phyloP scores from a whole-genome alignment of 2,797 vertebrate species.

The Melanotaenia parkinsoni region DNA sequence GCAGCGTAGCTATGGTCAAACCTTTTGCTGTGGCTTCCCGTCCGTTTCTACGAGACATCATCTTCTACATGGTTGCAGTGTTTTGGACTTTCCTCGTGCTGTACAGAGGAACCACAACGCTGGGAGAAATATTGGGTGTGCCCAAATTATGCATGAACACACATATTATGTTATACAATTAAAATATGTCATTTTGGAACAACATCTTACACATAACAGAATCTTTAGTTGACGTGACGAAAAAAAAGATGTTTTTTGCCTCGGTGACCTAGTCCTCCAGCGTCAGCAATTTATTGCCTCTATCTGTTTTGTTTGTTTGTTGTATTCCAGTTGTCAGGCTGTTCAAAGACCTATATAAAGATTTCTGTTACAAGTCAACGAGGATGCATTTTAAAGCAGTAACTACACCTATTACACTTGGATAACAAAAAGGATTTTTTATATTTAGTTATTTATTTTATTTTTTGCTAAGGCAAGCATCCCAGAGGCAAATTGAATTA shows the following conservation, averaged over 20 bases:
- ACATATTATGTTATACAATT: background rate
- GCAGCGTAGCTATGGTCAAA: conserved; percentile 89
- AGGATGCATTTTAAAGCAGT: background rate
- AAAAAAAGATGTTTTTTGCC: background rate
- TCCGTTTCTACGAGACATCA: conserved; percentile 92
- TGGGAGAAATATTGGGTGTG: conserved; percentile 89
- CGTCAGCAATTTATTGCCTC: background rate
- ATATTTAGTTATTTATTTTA: too few species aligned
- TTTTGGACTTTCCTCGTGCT: conserved; percentile 92
- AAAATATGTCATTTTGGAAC: background rate
- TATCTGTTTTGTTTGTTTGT: conserved; percentile 8
- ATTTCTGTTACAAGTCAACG: background rate
- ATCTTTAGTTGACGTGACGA: background rate
- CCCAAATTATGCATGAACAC: conserved; percentile 3
- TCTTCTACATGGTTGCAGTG: conserved; percentile 94
- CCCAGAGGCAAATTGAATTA: too few species aligned
- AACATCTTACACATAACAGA: background rate
- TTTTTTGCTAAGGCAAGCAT: background rate
- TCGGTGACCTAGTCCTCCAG: background rate
- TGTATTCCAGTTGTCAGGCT: conserved; percentile 8
- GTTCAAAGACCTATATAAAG: background rate
- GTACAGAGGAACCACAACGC: conserved; percentile 84
- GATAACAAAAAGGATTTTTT: background rate
- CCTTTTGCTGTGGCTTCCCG: conserved; percentile 92
- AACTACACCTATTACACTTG: background rate